These are phyloP conservation scores for Hydrocynus forskahlii DNA, from an alignment of 2,797 vertebrate species.

Conservation along the genomic window DNA sequence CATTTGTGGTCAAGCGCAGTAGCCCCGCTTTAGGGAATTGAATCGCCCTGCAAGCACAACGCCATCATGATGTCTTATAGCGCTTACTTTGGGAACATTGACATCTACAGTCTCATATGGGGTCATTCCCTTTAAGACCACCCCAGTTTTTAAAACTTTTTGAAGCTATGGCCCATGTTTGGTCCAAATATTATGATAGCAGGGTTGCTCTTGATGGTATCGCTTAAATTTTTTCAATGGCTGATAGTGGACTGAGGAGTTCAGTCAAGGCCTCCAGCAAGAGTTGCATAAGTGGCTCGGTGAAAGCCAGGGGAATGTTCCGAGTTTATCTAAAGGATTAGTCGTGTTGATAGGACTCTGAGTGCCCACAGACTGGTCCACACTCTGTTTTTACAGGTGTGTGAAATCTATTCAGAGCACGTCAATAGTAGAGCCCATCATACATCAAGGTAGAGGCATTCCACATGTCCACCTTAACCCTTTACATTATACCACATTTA, in stretches of 20 bases:
- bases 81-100: background rate
- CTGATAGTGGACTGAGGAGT: background rate
- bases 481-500: background rate
- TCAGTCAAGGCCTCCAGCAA: constrained; percentile 2
- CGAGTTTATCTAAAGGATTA: constrained; percentile 44
- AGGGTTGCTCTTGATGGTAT: background rate
- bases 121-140: background rate
- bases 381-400: constrained; percentile 34
- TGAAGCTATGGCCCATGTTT: background rate
- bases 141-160: background rate
- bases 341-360: constrained; percentile 34
- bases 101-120: background rate
- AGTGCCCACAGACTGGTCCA: background rate
- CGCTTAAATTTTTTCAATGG: background rate
- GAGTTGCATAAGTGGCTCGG: background rate
- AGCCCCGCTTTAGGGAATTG: constrained; percentile 41
- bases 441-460: background rate
- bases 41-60: constrained; percentile 18
- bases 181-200: background rate
- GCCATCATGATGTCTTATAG: background rate
- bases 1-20: constrained; percentile 18
- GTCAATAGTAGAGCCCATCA: background rate
- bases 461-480: background rate
- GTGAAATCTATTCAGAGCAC: constrained; percentile 33
- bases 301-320: background rate